Evolutionary conservation across 2,888 invertebrate genomes (phyloP).

Genomic region (Deilephila elpenor): DNA sequence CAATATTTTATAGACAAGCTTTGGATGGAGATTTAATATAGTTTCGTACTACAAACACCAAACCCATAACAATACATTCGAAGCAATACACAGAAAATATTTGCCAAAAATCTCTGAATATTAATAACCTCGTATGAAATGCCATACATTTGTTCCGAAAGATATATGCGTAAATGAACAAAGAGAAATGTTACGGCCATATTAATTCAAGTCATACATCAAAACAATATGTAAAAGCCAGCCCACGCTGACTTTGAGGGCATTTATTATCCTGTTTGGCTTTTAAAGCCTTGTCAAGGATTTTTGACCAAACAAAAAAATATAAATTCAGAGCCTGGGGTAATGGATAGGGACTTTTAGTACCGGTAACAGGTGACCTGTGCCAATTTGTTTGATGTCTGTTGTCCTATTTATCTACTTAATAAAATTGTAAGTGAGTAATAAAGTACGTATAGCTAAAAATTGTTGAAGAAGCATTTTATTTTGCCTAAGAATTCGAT

Average conservation of each 20-base stretch:
- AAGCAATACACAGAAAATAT: background rate
- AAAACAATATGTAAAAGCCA: constrained; percentile 48
- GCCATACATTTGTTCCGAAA: constrained; percentile 45
- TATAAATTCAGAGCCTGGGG: constrained; percentile 7
- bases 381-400: no score
- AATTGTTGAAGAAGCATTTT: no score
- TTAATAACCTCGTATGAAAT: constrained; percentile 44
- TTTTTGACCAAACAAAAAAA: constrained; percentile 27
- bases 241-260: constrained; percentile 39
- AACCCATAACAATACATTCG: background rate
- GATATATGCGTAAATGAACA: constrained; percentile 48
- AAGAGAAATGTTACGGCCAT: constrained; percentile 45
- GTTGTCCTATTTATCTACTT: no score
- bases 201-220: constrained; percentile 50
- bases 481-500: no score
- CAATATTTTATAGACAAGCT: no score
- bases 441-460: no score
- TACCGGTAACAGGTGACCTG: background rate
- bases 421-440: no score
- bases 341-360: constrained; percentile 1
- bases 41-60: background rate
- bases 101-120: constrained; percentile 33
- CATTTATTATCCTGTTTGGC: constrained; percentile 32
- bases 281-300: constrained; percentile 29
- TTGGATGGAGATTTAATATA: background rate